Conservation (phyloP, 1,140 invertebrate genomes). For the Pygmarrhopalites habei region DNA sequence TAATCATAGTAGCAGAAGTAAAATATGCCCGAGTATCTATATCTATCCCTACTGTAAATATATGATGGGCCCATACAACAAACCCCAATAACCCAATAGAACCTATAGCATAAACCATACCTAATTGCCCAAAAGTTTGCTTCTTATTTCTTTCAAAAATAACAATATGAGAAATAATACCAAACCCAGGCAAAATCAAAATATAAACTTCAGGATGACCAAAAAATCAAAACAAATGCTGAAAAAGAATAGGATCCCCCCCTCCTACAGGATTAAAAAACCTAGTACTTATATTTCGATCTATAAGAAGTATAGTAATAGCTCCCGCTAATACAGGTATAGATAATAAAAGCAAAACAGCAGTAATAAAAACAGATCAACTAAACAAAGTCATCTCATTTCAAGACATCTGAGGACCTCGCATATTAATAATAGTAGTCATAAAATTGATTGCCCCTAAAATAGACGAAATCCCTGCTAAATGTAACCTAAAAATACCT, state of each 20-base stretch:
- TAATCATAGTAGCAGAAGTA: constrained; percentile 64
- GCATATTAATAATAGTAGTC: constrained; percentile 46
- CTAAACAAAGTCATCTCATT: constrained; percentile 45
- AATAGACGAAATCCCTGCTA: constrained; percentile 60
- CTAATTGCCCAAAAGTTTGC: constrained; percentile 42
- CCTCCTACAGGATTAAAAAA: constrained; percentile 49
- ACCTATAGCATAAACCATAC: constrained; percentile 46
- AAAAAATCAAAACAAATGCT: constrained; percentile 56
- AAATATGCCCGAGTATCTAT: constrained; percentile 65
- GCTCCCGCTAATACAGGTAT: constrained; percentile 63
- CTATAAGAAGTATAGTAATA: constrained; percentile 60
- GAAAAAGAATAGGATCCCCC: constrained; percentile 50
- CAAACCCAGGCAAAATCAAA: constrained; percentile 52
- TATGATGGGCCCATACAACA: constrained; percentile 63
- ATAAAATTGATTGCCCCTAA: constrained; percentile 59
- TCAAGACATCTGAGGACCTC: constrained; percentile 40
- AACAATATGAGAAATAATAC: constrained; percentile 44
- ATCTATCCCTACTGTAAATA: constrained; percentile 66
- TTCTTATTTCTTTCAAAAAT: constrained; percentile 41
- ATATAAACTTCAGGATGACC: constrained; percentile 63
- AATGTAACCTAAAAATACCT: constrained; percentile 59
- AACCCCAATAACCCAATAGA: constrained; percentile 51
- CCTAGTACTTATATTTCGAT: constrained; percentile 49
- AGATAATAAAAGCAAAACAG: constrained; percentile 56
- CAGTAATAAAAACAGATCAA: constrained; percentile 62